Evolutionary conservation across 2,113 vertebrate species (phyloP), one percentile per base, ranked within the genome.

Genomic region (Laterallus jamaicensis): DNA sequence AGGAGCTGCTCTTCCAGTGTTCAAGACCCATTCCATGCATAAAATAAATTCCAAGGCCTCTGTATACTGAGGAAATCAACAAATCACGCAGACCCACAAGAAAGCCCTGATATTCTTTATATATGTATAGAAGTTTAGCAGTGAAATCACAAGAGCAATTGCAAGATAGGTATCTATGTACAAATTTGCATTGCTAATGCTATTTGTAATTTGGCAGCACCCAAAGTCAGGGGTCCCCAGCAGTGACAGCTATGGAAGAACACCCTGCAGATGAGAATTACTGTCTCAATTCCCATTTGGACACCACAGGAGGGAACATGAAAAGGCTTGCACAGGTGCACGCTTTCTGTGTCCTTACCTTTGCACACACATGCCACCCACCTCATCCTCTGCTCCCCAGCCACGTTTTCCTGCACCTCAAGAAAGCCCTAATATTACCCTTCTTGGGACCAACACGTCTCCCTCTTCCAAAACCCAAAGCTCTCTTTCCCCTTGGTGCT

Each of bases 51-150:
- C 79, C 5, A 10, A 59, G 40, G 15, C 12, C 37, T 59, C n/a
- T 3, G 12, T 10, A 1, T 5, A 10, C 4, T 0, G 0, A 32
- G 52, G 47, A 17, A 74, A 85, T 32, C 18, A 4, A 21, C 54
- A 11, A 32, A 82, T 29, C 12, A 13, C 2, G 5, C 28, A 69
- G 47, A 44, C 54, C 32, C 29, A 2, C 3, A 0, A 3, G 32
- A 5, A 29, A 52, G 8, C 10, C 12, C 1, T 17, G 26, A 15
- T 21, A 28, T 56, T 68, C 17, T 31, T 11, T 47, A 4, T 17
- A 5, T n/a, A 24, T 22, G 39, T 9, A n/a, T 11, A 17, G 14
- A 4, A 16, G 39, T 39, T 62, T 64, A n/a, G 35, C 39, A n/a
- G 16, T 18, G 7, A 24, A 17, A 29, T 15, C 21, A 31, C 73